These are phyloP conservation scores for Sinohyriopsis cumingii DNA, from an alignment of 2,888 invertebrate species.

Conservation along the genomic window DNA sequence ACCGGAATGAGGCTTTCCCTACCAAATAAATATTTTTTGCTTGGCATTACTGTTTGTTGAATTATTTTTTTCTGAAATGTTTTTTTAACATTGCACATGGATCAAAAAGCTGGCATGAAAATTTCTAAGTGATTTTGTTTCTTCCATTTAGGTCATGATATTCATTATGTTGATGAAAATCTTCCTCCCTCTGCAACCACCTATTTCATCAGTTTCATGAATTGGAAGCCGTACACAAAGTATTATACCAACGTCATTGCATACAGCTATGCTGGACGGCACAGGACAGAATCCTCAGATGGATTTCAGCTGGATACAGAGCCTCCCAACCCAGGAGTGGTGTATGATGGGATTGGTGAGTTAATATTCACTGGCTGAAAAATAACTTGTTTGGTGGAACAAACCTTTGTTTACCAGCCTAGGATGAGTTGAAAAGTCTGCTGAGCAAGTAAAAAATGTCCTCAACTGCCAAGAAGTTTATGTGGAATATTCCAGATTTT, in stretches of 20 bases:
- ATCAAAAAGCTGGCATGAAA: not conserved
- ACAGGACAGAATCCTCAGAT: constrained; percentile 17
- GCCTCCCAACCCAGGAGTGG: constrained; percentile 6
- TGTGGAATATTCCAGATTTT: too few relatives aligned
- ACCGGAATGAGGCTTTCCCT: too few relatives aligned
- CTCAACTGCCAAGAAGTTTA: too few relatives aligned
- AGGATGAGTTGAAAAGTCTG: too few relatives aligned
- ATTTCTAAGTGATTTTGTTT: not conserved
- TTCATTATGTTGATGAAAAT: not conserved
- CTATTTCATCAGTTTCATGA: not conserved
- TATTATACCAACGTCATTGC: constrained; percentile 21
- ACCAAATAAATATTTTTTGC: too few relatives aligned
- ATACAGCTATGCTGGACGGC: constrained; percentile 13
- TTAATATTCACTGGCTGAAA: not conserved
- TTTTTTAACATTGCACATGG: too few relatives aligned
- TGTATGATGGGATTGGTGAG: constrained; percentile 21
- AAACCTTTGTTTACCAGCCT: too few relatives aligned
- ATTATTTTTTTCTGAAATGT: too few relatives aligned
- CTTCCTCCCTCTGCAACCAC: constrained; percentile 1
- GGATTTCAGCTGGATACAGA: constrained; percentile 15
- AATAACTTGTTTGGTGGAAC: too few relatives aligned
- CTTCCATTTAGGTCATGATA: constrained; percentile 13
- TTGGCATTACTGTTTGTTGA: too few relatives aligned
- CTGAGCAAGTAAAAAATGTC: too few relatives aligned
- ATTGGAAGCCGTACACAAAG: constrained; percentile 5